Base-by-base conservation (phyloP, 2,113 vertebrate species). In the Myiozetetes cayanensis region DNA sequence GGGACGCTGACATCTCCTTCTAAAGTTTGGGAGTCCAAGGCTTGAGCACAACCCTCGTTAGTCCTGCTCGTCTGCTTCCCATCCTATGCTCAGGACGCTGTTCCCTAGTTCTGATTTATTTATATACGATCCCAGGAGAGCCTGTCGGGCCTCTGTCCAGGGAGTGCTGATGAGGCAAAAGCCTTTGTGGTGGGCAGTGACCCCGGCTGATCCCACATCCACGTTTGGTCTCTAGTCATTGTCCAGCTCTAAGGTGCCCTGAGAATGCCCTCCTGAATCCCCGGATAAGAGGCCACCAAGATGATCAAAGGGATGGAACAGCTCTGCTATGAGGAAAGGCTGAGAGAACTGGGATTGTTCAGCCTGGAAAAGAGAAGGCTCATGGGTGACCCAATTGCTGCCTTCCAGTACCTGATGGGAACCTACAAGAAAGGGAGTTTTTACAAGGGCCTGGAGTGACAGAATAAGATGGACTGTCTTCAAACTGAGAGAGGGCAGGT, bases 81-180 rank as follows among this genome's bases (percentile, higher is more conserved):
- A 17, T 37, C 11, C 33, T 24, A 27, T 1, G 2, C 23, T 65
- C 0, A 20, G n/a, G n/a, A 28, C 7, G 33, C n/a, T 18, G 10
- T 28, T 39, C 59, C 14, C 20, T 58, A 0, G 1, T 12, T 22
- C 28, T 67, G 67, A 21, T 53, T 79, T 22, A 2, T 53, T 79
- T 21, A 3, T 31, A 21, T 0, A 1, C 9, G 33, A 8, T 67
- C 20, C 23, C 58, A 12, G 35, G 58, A 59, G 23, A 27, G 59
- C 67, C 37, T 33, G 23, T n/a, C 39, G 15, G 3, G 28, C 5
- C 25, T 12, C 22, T 71, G 63, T 8, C 35, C 22, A 37, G 43
- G 43, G 31, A 52, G 20, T 14, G 31, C 58, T 44, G 44, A 12
- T 43, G 27, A 73, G 15, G 37, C 46, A 66, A 66, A 79, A 85